Evolutionary conservation across 2,888 invertebrate genomes (phyloP).

Genomic region (Sinotaia quadrata): DNA sequence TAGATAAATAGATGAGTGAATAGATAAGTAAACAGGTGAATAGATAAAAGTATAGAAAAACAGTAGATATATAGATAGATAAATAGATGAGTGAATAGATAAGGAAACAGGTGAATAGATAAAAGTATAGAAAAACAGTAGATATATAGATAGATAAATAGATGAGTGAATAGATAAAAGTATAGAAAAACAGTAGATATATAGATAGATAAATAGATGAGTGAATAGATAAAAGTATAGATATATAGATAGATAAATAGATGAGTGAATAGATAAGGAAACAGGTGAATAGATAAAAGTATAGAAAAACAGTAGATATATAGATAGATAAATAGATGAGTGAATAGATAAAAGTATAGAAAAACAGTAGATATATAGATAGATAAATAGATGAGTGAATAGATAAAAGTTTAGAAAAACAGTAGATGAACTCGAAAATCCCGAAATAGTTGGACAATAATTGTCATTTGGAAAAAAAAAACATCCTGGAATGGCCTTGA

Average conservation of each 20-base stretch:
- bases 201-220: constrained; percentile 7
- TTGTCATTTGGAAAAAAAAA: no score
- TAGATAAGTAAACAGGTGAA: no score
- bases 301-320: constrained; percentile 2
- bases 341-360: no score
- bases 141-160: neutral
- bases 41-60: neutral
- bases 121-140: neutral
- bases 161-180: neutral
- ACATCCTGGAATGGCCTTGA: no score
- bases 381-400: no score
- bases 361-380: no score
- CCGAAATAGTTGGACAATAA: no score
- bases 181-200: constrained; percentile 11
- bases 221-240: neutral
- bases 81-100: neutral
- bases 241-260: neutral
- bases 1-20: neutral
- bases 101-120: neutral
- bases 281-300: neutral
- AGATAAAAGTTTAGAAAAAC: no score
- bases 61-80: constrained; percentile 2
- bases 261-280: neutral
- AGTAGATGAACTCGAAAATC: no score
- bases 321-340: no score